A percentile compares a stretch with the other conserved stretches of the same genome.
phyloP scores from a whole-genome alignment of 2,888 invertebrate species.

The Theodoxus fluviatilis region DNA sequence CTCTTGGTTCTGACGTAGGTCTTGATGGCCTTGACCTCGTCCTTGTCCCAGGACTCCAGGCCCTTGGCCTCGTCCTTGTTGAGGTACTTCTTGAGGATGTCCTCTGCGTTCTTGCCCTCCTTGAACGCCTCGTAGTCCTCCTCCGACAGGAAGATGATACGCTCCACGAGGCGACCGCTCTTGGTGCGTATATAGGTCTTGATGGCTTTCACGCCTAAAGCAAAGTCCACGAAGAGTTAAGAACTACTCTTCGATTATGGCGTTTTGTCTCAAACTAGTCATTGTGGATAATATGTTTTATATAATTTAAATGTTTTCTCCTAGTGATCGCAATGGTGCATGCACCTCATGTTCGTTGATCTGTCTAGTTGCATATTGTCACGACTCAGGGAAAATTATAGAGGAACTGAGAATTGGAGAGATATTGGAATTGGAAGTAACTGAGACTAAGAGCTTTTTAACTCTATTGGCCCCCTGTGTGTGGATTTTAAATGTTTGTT shows the following conservation, averaged over 20 bases:
- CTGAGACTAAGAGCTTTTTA: too few relatives aligned
- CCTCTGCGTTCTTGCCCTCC: conserved; percentile 50
- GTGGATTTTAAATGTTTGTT: too few relatives aligned
- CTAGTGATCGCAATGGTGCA: too few relatives aligned
- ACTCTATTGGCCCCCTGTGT: too few relatives aligned
- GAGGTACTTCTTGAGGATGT: conserved; percentile 57
- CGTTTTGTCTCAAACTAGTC: background rate
- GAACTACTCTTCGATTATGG: background rate
- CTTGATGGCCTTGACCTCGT: conserved; percentile 62
- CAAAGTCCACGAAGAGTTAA: background rate
- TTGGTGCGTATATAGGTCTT: conserved; percentile 63
- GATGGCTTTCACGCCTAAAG: conserved; percentile 58
- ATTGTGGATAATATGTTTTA: too few relatives aligned
- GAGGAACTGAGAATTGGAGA: too few relatives aligned
- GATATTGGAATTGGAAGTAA: too few relatives aligned
- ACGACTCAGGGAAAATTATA: too few relatives aligned
- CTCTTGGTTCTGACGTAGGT: conserved; percentile 63
- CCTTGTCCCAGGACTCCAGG: conserved; percentile 62
- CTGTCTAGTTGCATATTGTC: too few relatives aligned
- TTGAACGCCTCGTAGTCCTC: conserved; percentile 62
- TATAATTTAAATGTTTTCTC: too few relatives aligned
- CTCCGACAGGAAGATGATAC: conserved; percentile 60
- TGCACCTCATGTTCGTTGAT: too few relatives aligned
- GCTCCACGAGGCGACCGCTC: conserved; percentile 60
- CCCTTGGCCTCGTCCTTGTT: conserved; percentile 56